phyloP scores from a whole-genome alignment of 2,797 vertebrate species.

The Sebastes itinus region DNA sequence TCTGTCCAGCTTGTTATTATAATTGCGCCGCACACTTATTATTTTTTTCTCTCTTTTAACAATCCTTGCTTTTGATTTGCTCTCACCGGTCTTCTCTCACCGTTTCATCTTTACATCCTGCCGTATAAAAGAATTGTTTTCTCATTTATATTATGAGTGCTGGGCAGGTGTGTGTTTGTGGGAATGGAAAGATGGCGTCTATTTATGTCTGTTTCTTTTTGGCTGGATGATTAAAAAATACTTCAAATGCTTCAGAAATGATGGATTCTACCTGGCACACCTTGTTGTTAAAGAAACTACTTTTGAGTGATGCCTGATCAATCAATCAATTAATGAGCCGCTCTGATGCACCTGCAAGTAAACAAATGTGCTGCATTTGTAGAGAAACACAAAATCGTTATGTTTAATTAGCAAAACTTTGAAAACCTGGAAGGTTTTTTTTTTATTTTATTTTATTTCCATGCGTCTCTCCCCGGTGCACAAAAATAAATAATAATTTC shows the following conservation, averaged over 20 bases:
- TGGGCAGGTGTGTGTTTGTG: not conserved
- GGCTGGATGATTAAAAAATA: constrained; percentile 11
- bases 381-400: not conserved
- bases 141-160: not conserved
- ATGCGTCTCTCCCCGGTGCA: constrained; percentile 4
- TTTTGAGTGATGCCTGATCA: constrained; percentile 37
- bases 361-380: constrained; percentile 4
- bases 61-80: not conserved
- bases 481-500: constrained; percentile 52
- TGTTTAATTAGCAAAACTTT: constrained; percentile 22
- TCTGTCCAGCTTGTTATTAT: not conserved
- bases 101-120: not conserved
- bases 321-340: constrained; percentile 23
- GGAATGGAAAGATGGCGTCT: not conserved
- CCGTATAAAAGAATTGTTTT: not conserved
- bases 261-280: not conserved
- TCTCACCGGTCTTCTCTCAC: not conserved
- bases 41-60: not conserved
- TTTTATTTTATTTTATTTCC: not conserved
- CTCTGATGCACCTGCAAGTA: not conserved
- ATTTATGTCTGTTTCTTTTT: constrained; percentile 13
- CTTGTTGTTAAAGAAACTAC: constrained; percentile 8
- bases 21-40: not conserved
- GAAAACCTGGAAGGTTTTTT: constrained; percentile 2
- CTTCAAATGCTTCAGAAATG: constrained; percentile 6